Evolutionary conservation across 2,113 vertebrate species (phyloP), one percentile per base, ranked within the genome.

Genomic region (Callaeas wilsoni): DNA sequence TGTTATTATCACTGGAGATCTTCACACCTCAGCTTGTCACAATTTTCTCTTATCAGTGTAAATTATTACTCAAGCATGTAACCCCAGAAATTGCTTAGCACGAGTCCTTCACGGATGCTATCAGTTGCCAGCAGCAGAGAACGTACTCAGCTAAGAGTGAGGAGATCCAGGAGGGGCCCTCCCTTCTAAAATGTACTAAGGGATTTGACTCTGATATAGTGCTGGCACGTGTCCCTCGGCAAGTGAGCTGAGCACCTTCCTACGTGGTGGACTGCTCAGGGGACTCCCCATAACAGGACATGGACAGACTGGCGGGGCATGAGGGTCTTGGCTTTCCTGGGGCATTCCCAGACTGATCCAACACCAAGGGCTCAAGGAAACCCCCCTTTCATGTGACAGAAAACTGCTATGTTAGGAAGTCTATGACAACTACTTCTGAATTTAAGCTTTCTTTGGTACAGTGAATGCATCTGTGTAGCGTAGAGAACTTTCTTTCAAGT

Each of bases 291-390:
- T 9, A 68, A 59, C 12, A 59, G 29, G 30, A 68, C 39, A 46
- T 0, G 0, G 13, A 53, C 39, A 39, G 60, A 60, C 23, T 17
- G 46, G 44, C 11, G 1, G 0, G 37, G 39, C 37, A 74, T 37
- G 42, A 53, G 16, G 23, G 11, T 26, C 20, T 47, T 67, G 16
- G 46, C 33, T 39, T 39, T 75, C 29, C 60, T 46, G 25, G 30
- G 25, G 20, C 4, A 2, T 15, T 68, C 25, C 18, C 39, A 75
- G 69, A 53, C 33, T 39, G 52, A 46, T 39, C 39, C 63, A 50
- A 63, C 46, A 63, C 30, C 5, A 59, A 18, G 7, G 22, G 53
- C 10, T 52, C 10, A 59, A 46, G 55, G 46, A 69, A 52, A 62
- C 1, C 0, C 6, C 1, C 4, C 9, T 60, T 44, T 15, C 30